Base-by-base conservation (phyloP, 1,140 invertebrate genomes). In the Tyrophagus putrescentiae region DNA sequence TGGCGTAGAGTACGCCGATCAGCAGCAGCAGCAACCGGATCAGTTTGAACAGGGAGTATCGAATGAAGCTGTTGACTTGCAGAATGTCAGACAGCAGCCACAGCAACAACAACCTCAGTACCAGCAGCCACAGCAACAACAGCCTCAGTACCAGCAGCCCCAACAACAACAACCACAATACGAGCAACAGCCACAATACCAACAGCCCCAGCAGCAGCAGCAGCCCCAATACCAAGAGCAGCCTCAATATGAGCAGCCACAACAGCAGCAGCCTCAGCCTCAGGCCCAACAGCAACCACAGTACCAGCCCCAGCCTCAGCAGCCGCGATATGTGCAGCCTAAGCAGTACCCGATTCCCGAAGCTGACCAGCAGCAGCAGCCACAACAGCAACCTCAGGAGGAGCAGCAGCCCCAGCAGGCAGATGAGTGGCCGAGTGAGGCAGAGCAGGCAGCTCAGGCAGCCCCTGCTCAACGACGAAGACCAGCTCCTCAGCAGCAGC, bases 101-200 rank as follows among this genome's bases (percentile, higher is more conserved):
- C 18, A 44, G 4, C 6, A 45, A 5, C 29, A 41, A 57, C 29
- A 16, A 57, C 29, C 18, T 31, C n/a, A 9, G 28, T 27, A 16
- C 25, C 57, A 18, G 16, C 4, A 23, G 7, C 57, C 7, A 59
- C 21, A 59, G n/a, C 57, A 44, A 59, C 33, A 44, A n/a, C 36
- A 59, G 29, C 57, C 16, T 2, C 13, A 18, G 21, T 25, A 7
- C 1, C 1, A 6, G 50, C 5, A 44, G 13, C 18, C 23, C n/a
- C 54, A 41, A 41, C 54, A 39, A 25, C 57, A 4, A 59, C 25
- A 56, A 56, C 13, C 13, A 1, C 21, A 56, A 29, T 29, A 25
- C 1, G 9, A 52, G 6, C 48, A 52, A 52, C n/a, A 13, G 1
- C 48, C 41, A 42, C 18, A 13, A 52, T 28, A 28, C 28, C 52